Conservation (phyloP, 1,140 invertebrate genomes). For the Platyura marginata region DNA sequence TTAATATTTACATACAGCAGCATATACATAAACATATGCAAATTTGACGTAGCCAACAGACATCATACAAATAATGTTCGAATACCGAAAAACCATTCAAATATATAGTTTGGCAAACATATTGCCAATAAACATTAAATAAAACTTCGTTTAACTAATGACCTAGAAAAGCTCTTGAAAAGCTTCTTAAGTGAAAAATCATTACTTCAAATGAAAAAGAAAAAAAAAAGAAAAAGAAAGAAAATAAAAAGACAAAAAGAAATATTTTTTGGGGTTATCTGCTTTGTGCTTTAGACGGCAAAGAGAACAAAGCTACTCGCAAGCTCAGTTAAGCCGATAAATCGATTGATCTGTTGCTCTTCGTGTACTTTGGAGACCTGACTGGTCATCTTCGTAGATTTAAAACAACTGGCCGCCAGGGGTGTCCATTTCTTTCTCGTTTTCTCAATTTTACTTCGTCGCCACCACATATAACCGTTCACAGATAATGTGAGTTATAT, state of each 20-base stretch:
- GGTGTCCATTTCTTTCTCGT: not conserved
- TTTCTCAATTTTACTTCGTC: not conserved
- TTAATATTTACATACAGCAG: too few species aligned
- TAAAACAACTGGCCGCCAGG: not conserved
- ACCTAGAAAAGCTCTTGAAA: too few species aligned
- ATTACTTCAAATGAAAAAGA: not conserved
- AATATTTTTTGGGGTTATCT: not conserved
- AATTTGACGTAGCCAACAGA: too few species aligned
- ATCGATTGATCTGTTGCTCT: not conserved
- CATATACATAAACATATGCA: too few species aligned
- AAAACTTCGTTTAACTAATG: too few species aligned
- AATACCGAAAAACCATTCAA: too few species aligned
- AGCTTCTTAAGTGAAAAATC: not conserved
- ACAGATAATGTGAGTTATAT: too few species aligned
- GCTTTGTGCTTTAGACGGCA: too few species aligned
- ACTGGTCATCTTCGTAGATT: not conserved
- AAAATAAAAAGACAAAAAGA: not conserved
- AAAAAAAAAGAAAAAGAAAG: not conserved
- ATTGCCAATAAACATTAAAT: too few species aligned
- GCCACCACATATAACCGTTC: too few species aligned
- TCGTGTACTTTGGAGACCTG: not conserved
- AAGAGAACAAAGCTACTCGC: not conserved
- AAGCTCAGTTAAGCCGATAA: not conserved
- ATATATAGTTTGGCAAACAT: too few species aligned
- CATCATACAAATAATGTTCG: too few species aligned